phyloP scores from a whole-genome alignment of 2,113 vertebrate species.

The Syrrhaptes paradoxus region DNA sequence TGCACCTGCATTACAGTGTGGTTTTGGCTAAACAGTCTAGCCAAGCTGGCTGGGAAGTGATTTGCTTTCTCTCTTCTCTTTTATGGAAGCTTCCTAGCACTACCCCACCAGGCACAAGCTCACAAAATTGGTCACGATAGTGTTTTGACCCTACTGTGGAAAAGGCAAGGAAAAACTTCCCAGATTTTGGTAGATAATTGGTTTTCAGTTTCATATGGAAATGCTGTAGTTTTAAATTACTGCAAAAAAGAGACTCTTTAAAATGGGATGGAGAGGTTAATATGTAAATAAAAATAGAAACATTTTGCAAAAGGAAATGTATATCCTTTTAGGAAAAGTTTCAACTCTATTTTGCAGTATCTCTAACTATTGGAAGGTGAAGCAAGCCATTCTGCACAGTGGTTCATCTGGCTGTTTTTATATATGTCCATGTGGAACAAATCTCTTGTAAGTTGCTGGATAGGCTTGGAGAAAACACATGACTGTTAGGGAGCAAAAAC shows the following conservation, averaged over 20 bases:
- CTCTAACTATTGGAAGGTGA: not conserved
- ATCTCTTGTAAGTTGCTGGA: not conserved
- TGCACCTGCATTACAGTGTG: accelerated
- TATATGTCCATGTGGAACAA: not conserved
- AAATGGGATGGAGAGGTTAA: not conserved
- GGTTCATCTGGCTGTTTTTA: not conserved
- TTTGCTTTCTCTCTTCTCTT: not conserved
- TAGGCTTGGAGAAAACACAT: not conserved
- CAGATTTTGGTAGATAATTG: not conserved
- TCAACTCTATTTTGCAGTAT: not conserved
- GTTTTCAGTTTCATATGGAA: not conserved
- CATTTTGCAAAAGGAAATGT: not conserved
- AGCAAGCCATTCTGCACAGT: not conserved
- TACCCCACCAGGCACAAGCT: not conserved
- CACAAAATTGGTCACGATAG: not conserved
- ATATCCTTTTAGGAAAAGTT: not conserved
- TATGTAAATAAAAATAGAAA: not conserved
- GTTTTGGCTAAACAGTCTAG: not conserved
- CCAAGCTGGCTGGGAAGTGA: not conserved
- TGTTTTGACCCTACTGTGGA: not conserved
- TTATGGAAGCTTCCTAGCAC: not conserved
- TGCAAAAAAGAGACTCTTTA: not conserved
- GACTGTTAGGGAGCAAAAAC: not conserved
- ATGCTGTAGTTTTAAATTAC: not conserved
- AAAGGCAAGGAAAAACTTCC: not conserved